phyloP scores from a whole-genome alignment of 92 coral and sea anemone species.

The Porites cylindrica region DNA sequence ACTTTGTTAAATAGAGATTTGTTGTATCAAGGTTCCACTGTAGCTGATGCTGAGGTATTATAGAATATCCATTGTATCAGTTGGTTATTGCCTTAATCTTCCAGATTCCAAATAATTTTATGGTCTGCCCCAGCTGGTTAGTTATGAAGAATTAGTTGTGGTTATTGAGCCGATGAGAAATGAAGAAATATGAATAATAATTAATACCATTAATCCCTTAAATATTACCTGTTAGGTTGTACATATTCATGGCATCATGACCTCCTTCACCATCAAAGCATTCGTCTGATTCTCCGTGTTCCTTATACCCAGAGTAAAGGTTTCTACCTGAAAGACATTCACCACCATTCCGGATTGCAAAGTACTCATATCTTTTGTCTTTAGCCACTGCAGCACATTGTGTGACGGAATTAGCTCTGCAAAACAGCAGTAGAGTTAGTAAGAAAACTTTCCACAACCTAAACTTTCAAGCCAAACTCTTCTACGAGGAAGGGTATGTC shows the following conservation, averaged over 20 bases:
- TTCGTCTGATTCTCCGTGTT: conserved; percentile 67
- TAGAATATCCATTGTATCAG: no score
- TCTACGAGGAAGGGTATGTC: background rate
- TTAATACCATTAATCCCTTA: background rate
- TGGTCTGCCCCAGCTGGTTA: no score
- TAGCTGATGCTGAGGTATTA: no score
- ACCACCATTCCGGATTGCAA: conserved; percentile 91
- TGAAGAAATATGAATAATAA: no score
- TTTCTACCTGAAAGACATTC: conserved; percentile 81
- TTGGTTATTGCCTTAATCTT: no score
- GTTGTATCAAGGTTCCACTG: background rate
- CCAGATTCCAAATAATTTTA: no score
- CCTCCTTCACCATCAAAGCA: conserved; percentile 90
- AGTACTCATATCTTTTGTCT: conserved; percentile 56
- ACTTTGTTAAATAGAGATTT: no score
- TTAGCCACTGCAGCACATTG: conserved; percentile 89
- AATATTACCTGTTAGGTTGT: conserved; percentile 73
- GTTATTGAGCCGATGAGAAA: no score
- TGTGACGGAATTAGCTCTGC: conserved; percentile 77
- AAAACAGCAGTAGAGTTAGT: background rate
- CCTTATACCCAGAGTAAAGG: conserved; percentile 39
- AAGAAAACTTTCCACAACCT: background rate
- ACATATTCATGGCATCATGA: conserved; percentile 79
- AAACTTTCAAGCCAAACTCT: background rate
- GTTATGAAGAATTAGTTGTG: no score